These are phyloP conservation scores for Drosophila kohkoa DNA, from an alignment of 1,140 invertebrate species.

Conservation along the genomic window DNA sequence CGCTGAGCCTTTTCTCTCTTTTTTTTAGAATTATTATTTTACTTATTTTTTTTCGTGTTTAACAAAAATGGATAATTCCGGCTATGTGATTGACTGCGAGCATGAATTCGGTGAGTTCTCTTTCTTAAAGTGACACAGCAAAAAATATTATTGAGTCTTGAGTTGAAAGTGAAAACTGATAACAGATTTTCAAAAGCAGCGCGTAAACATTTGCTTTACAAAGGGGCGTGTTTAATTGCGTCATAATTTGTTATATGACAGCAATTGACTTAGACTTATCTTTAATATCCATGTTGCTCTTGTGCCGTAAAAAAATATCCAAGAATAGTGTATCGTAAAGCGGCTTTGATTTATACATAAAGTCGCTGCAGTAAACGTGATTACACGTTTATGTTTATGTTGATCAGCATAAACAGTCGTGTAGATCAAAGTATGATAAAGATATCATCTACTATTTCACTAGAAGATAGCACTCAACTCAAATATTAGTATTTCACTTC, in stretches of 20 bases:
- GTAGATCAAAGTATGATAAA: neutral
- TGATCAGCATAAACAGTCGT: neutral
- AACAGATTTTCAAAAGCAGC: neutral
- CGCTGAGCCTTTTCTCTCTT: constrained; percentile 5
- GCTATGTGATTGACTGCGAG: constrained; percentile 67
- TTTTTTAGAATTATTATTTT: neutral
- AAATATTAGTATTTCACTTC: too few relatives aligned
- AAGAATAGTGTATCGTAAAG: neutral
- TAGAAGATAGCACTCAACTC: too few relatives aligned
- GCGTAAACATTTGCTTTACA: neutral
- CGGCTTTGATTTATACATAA: neutral
- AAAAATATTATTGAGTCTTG: neutral
- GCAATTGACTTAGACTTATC: neutral
- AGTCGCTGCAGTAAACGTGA: neutral
- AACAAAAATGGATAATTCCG: constrained; percentile 68
- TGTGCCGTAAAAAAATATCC: neutral
- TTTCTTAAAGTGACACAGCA: too few relatives aligned
- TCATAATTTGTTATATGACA: neutral
- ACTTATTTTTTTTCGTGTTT: neutral
- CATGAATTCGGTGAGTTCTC: constrained; percentile 63
- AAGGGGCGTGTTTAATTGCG: neutral
- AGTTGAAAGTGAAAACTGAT: neutral
- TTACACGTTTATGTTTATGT: neutral
- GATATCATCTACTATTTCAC: too few relatives aligned
- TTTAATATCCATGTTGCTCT: neutral